A percentile compares a stretch with the other conserved stretches of the same genome.
phyloP scores from a whole-genome alignment of 2,113 vertebrate genomes.

The Alectura lathami region DNA sequence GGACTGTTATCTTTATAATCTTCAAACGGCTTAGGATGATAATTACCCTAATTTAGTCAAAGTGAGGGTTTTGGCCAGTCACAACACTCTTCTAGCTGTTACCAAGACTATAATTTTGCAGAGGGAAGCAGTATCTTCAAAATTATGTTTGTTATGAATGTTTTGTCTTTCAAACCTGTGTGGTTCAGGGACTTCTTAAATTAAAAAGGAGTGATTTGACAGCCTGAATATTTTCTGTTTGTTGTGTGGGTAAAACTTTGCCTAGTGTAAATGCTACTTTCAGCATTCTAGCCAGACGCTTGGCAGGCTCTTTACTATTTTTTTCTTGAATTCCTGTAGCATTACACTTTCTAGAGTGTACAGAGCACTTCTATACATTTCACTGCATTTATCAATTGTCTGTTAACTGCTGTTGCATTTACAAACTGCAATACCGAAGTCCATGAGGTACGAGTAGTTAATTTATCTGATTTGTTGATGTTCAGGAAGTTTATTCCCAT shows the following conservation, averaged over 20 bases:
- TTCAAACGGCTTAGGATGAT: background rate
- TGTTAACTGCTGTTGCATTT: background rate
- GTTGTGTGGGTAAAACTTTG: background rate
- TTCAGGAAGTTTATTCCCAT: background rate
- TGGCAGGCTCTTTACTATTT: background rate
- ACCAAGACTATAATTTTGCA: background rate
- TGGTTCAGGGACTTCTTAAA: background rate
- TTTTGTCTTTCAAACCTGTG: conserved; percentile 35
- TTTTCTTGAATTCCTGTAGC: background rate
- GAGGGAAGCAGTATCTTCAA: conserved; percentile 13
- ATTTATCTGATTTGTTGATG: background rate
- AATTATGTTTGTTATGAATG: conserved; percentile 12
- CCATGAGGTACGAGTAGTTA: background rate
- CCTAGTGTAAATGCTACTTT: background rate
- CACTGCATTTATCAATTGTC: background rate
- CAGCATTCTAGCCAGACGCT: background rate
- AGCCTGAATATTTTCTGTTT: background rate
- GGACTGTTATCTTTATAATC: conserved; percentile 30
- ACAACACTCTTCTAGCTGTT: background rate
- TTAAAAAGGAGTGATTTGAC: conserved; percentile 21
- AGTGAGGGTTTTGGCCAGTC: conserved; percentile 4
- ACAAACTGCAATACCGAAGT: background rate
- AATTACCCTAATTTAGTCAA: conserved; percentile 42
- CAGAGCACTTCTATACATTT: background rate
- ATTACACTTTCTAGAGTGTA: background rate